Base-by-base conservation (phyloP, 2,797 vertebrate species). In the Chanos chanos region DNA sequence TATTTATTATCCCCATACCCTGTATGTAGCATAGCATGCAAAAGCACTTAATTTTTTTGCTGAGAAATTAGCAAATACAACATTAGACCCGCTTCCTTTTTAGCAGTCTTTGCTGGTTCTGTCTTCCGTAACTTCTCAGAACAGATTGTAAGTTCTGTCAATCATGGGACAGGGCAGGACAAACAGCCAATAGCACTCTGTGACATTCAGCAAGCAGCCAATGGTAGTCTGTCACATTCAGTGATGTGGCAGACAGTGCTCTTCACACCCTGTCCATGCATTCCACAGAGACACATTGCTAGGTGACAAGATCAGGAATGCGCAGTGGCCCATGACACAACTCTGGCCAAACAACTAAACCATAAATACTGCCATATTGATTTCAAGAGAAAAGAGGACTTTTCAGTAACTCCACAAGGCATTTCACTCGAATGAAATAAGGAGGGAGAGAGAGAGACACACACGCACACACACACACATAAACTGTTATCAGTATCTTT, bases 301-400 rank as follows among this genome's bases (percentile, higher is more conserved):
- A 63, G 43, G 72, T 74, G 39, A 71, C 60, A 24, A 36, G 34
- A 16, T 28, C n/a, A 31, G 43, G 34, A 71, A 58, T 4, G n/a
- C 36, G 49, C 41, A 24, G 21, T n/a, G 61, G 55, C 18, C 60
- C 5, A n/a, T 21, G 30, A 27, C 18, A 41, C 43, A 24, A 34
- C 31, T 34, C 19, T 37, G 30, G 53, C 24, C 33, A 51, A 30
- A 52, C 19, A 12, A 51, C 6, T 3, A 43, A 24, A 21, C 21
- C 27, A 36, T 16, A 56, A 56, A 64, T 27, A 9, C 34, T n/a
- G 44, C 33, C 19, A 13, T 28, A 50, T 15, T 37, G 47, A 62
- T 37, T 40, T 53, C 15, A 54, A 19, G 28, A 7, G 47, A 41
- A 22, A 57, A 18, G 52, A 40, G 19, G 21, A 40, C 34, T 16